A percentile compares a stretch with the other conserved stretches of the same genome.
These are phyloP conservation scores for Melanotaenia trifasciata DNA, from an alignment of 2,797 vertebrate genomes.

Conservation along the genomic window DNA sequence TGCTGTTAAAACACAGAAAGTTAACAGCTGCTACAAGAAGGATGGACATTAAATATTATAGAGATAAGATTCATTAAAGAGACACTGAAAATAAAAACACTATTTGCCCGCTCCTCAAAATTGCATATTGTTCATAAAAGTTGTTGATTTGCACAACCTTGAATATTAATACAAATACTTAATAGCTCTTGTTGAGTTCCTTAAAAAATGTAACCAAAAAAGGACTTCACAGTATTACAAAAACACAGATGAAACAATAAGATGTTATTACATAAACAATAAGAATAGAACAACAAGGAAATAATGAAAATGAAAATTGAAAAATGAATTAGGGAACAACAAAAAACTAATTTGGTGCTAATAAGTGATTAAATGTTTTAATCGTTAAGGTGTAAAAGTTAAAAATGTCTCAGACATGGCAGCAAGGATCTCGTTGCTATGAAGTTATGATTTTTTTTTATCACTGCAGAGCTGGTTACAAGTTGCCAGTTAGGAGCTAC, in stretches of 20 bases:
- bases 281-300: too few relatives aligned
- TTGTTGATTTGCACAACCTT: not conserved
- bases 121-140: not conserved
- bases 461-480: too few relatives aligned
- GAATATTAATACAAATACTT: not conserved
- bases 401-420: too few relatives aligned
- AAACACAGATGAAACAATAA: too few relatives aligned
- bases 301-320: too few relatives aligned
- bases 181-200: not conserved
- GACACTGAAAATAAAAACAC: not conserved
- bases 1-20: constrained; percentile 49
- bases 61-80: not conserved
- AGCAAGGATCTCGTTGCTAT: too few relatives aligned
- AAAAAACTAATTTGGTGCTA: too few relatives aligned
- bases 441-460: too few relatives aligned
- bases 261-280: too few relatives aligned
- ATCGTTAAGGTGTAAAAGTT: too few relatives aligned
- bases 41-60: not conserved
- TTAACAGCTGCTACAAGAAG: constrained; percentile 27
- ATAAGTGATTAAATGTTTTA: too few relatives aligned
- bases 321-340: not conserved
- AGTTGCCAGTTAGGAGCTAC: not conserved
- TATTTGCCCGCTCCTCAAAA: not conserved
- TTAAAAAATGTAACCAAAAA: not conserved
- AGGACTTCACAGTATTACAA: not conserved